These are phyloP conservation scores for Trogon surrucura DNA, from an alignment of 2,113 vertebrate genomes.

Conservation along the genomic window DNA sequence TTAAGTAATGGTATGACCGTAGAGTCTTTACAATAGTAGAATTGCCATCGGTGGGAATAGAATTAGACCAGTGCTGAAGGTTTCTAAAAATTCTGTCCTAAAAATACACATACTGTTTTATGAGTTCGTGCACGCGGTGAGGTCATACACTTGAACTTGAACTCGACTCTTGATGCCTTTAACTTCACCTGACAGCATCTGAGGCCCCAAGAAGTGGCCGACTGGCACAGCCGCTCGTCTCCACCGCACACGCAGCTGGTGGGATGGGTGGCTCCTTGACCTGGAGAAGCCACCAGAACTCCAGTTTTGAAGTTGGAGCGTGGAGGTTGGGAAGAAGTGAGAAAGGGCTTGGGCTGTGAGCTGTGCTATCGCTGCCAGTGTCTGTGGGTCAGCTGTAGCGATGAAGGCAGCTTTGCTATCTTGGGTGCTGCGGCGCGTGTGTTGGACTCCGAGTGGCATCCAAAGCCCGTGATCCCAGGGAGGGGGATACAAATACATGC, in stretches of 20 bases:
- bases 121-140: conserved; percentile 6
- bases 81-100: conserved; percentile 30
- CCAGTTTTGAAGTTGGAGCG: fast-evolving
- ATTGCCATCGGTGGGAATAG: not conserved
- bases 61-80: conserved; percentile 2
- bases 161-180: not conserved
- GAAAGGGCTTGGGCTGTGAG: not conserved
- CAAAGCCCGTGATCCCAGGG: not conserved
- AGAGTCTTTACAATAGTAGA: not conserved
- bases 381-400: not conserved
- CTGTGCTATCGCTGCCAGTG: not conserved
- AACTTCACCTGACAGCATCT: not conserved
- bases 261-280: not conserved
- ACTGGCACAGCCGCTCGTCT: not conserved
- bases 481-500: not conserved
- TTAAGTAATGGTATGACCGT: not conserved
- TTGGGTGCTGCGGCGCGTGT: not conserved
- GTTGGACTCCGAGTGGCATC: conserved; percentile 10
- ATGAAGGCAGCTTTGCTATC: not conserved
- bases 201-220: not conserved
- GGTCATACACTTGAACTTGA: not conserved
- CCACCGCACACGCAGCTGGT: not conserved
- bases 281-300: not conserved
- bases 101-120: not conserved
- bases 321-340: fast-evolving